These are phyloP conservation scores for Athalia circularis DNA, from an alignment of 2,888 invertebrate species.

Conservation along the genomic window DNA sequence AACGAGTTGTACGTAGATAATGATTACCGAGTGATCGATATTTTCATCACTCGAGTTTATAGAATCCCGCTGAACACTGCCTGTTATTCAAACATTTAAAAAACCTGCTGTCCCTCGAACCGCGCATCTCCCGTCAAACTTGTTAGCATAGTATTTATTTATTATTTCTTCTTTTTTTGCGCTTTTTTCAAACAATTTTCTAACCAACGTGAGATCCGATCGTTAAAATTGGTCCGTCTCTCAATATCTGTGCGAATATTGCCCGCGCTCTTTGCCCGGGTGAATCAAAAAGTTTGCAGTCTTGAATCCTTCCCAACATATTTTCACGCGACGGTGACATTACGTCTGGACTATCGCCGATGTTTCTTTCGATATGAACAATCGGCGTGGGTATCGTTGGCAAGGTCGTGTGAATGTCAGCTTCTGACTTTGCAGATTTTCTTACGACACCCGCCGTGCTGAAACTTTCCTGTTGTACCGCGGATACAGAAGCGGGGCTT, in stretches of 20 bases:
- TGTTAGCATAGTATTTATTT: neutral
- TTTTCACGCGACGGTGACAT: constrained; percentile 47
- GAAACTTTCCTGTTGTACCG: neutral
- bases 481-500: neutral
- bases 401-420: constrained; percentile 58
- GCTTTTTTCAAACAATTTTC: constrained; percentile 22
- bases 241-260: constrained; percentile 66
- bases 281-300: constrained; percentile 43
- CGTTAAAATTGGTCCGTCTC: constrained; percentile 60
- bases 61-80: neutral
- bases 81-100: neutral
- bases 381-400: constrained; percentile 55
- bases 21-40: neutral
- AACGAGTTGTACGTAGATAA: constrained; percentile 15
- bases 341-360: constrained; percentile 61
- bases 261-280: constrained; percentile 64
- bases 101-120: neutral
- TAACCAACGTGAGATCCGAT: constrained; percentile 53
- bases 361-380: constrained; percentile 59
- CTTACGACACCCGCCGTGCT: constrained; percentile 48
- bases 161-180: constrained; percentile 3
- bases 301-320: constrained; percentile 1
- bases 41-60: neutral
- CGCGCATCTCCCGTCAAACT: neutral
- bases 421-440: constrained; percentile 65